phyloP scores from a whole-genome alignment of 2,797 vertebrate genomes.

The Notoglanidium macrostoma region DNA sequence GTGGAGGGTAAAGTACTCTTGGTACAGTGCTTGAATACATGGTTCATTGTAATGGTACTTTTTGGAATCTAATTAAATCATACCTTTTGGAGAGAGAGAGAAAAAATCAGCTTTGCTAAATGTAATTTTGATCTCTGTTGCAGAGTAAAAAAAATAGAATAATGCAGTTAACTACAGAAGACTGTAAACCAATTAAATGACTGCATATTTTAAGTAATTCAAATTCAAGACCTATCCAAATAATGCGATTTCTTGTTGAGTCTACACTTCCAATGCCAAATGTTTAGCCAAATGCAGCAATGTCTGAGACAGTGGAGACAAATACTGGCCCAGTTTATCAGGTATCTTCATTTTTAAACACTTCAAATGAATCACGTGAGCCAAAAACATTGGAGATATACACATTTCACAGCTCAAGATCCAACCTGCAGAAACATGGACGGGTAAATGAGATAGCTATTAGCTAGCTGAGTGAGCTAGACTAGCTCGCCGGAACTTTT shows the following conservation, averaged over 20 bases:
- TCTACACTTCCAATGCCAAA: neutral
- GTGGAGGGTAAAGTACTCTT: neutral
- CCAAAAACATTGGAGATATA: neutral
- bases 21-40: neutral
- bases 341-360: neutral
- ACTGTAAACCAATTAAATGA: neutral
- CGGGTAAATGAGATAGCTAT: neutral
- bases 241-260: neutral
- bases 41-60: neutral
- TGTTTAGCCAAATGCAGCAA: neutral
- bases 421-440: neutral
- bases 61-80: neutral
- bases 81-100: neutral
- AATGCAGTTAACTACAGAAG: neutral
- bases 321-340: neutral
- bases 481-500: neutral
- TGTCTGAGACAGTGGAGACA: neutral
- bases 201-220: neutral
- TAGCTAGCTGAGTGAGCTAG: neutral
- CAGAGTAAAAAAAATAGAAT: neutral
- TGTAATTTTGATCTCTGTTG: neutral
- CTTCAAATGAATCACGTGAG: neutral
- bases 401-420: neutral
- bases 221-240: neutral
- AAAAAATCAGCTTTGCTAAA: neutral